Percentiles rank a stretch among this genome's conserved stretches.
Evolutionary conservation across 2,888 invertebrate genomes (phyloP).

Genomic region (Eupithecia centaureata): DNA sequence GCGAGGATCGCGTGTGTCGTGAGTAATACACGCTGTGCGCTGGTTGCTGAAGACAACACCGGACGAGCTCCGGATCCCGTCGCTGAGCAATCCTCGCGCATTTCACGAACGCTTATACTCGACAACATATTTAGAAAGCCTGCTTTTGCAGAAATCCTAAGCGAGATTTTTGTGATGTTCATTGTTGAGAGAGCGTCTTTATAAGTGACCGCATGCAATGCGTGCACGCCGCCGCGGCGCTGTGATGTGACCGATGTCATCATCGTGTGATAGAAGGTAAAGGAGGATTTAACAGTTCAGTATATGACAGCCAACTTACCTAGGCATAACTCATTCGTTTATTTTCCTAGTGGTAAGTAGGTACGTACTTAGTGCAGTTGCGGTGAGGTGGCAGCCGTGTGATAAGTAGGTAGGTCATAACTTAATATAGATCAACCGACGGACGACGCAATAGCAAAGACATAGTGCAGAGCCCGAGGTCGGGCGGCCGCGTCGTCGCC

Average conservation of each 20-base stretch:
- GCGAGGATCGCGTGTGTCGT: conserved; percentile 57
- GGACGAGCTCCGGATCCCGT: conserved; percentile 76
- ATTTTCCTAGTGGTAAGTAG: not conserved
- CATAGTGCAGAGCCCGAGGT: conserved; percentile 70
- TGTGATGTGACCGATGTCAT: not conserved
- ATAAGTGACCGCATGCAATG: not conserved
- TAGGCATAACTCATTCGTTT: not conserved
- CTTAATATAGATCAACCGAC: conserved; percentile 52
- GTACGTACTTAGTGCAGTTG: not conserved
- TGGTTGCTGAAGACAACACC: conserved; percentile 79
- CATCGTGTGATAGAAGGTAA: not conserved
- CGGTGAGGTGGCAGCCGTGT: not conserved
- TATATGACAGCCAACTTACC: not conserved
- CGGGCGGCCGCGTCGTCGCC: conserved; percentile 61
- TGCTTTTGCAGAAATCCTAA: conserved; percentile 33
- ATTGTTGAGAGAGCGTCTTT: conserved; percentile 10
- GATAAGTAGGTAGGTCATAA: conserved; percentile 24
- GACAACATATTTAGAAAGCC: conserved; percentile 47
- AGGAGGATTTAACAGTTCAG: not conserved
- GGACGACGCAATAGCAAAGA: conserved; percentile 77
- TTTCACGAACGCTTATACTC: conserved; percentile 63
- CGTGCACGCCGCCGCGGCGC: conserved; percentile 16
- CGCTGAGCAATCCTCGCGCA: conserved; percentile 68
- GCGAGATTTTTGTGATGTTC: conserved; percentile 32
- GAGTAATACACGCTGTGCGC: conserved; percentile 65